Conservation (phyloP, 2,113 vertebrate genomes). For the Apaloderma vittatum region DNA sequence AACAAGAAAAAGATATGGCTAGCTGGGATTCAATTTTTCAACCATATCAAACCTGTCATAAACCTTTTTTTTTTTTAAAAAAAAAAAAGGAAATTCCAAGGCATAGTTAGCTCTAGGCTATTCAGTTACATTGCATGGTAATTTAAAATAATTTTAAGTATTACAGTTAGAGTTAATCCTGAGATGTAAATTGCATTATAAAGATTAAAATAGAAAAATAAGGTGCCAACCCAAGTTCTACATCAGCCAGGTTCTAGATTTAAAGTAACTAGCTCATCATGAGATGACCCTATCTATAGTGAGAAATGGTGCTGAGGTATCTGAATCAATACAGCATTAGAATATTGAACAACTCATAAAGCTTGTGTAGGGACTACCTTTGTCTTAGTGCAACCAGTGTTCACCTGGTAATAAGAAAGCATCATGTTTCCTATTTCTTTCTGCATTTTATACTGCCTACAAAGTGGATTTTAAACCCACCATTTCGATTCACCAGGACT, state of each 20-base stretch:
- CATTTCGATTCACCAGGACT: not conserved
- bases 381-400: not conserved
- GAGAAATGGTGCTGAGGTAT: not conserved
- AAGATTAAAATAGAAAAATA: not conserved
- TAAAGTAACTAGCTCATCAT: not conserved
- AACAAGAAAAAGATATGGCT: not conserved
- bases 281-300: not conserved
- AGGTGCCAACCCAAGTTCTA: not conserved
- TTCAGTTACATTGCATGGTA: not conserved
- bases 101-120: not conserved
- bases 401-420: not conserved
- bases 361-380: not conserved
- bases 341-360: not conserved
- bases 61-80: not conserved
- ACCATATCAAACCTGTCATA: not conserved
- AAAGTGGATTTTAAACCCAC: not conserved
- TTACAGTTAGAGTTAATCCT: not conserved
- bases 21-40: not conserved
- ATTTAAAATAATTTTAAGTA: conserved; percentile 12
- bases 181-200: not conserved
- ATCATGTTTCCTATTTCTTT: not conserved
- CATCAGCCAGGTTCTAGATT: not conserved
- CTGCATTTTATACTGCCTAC: not conserved
- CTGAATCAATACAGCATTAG: not conserved
- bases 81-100: not conserved